phyloP scores from a whole-genome alignment of 1,140 invertebrate genomes.

The Venustaconcha ellipsiformis region DNA sequence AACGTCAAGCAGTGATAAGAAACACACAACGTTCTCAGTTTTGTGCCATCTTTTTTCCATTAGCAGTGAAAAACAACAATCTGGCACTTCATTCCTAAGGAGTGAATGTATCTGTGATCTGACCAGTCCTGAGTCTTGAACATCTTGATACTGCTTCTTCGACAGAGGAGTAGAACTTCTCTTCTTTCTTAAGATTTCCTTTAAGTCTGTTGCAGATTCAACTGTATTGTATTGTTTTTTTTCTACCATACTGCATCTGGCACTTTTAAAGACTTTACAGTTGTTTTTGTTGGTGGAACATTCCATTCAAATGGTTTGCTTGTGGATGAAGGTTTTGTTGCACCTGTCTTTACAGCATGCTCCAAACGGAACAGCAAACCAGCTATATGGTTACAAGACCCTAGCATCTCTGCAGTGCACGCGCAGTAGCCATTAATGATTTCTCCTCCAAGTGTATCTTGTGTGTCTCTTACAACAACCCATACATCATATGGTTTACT shows the following conservation, averaged over 20 bases:
- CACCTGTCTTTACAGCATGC: background rate
- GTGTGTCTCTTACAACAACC: slow-evolving; percentile 2
- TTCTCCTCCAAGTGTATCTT: slow-evolving; percentile 1
- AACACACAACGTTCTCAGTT: too few species aligned
- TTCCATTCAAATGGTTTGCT: background rate
- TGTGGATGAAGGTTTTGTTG: background rate
- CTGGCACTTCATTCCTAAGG: too few species aligned
- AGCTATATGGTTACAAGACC: slow-evolving; percentile 8
- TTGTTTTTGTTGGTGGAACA: background rate
- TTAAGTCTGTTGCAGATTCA: background rate
- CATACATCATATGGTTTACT: slow-evolving; percentile 21
- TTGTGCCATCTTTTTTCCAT: too few species aligned
- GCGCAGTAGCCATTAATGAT: slow-evolving; percentile 17
- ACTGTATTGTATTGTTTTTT: background rate
- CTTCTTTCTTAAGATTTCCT: too few species aligned
- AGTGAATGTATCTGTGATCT: too few species aligned
- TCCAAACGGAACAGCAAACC: background rate
- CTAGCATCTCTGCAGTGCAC: slow-evolving; percentile 16
- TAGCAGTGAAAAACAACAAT: too few species aligned
- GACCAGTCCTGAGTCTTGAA: too few species aligned
- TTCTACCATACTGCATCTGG: background rate
- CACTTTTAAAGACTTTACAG: background rate
- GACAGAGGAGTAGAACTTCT: too few species aligned
- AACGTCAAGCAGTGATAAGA: too few species aligned
- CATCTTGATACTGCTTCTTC: too few species aligned